phyloP scores from a whole-genome alignment of 2,113 vertebrate species.

The Erpornis zantholeuca region DNA sequence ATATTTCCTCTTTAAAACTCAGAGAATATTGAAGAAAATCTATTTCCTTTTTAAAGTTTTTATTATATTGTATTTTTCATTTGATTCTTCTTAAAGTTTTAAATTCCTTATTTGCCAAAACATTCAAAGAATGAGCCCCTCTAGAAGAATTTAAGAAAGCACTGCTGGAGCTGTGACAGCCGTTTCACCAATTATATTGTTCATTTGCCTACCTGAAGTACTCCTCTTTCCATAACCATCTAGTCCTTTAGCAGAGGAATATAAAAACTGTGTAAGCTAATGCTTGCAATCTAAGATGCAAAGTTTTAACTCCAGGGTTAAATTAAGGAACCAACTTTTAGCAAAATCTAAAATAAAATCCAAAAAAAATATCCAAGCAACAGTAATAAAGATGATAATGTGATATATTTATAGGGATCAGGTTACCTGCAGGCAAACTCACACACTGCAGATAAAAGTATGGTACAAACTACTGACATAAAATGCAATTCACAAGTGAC shows the following conservation, averaged over 20 bases:
- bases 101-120: not conserved
- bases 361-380: not conserved
- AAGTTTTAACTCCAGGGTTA: not conserved
- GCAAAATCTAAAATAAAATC: not conserved
- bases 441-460: not conserved
- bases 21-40: not conserved
- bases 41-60: not conserved
- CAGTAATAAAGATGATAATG: not conserved
- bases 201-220: not conserved
- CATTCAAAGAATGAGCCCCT: not conserved
- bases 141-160: not conserved
- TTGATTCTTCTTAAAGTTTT: not conserved
- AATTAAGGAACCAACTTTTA: not conserved
- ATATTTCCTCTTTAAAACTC: not conserved
- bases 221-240: not conserved
- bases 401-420: not conserved
- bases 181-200: not conserved
- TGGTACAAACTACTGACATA: not conserved
- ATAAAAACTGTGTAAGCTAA: not conserved
- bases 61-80: not conserved
- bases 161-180: not conserved
- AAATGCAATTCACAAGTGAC: not conserved
- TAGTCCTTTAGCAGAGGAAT: not conserved
- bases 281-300: not conserved
- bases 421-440: accelerated